A percentile compares a stretch with the other conserved stretches of the same genome.
phyloP scores from a whole-genome alignment of 2,888 invertebrate genomes.

The Lamellibrachia satsuma region DNA sequence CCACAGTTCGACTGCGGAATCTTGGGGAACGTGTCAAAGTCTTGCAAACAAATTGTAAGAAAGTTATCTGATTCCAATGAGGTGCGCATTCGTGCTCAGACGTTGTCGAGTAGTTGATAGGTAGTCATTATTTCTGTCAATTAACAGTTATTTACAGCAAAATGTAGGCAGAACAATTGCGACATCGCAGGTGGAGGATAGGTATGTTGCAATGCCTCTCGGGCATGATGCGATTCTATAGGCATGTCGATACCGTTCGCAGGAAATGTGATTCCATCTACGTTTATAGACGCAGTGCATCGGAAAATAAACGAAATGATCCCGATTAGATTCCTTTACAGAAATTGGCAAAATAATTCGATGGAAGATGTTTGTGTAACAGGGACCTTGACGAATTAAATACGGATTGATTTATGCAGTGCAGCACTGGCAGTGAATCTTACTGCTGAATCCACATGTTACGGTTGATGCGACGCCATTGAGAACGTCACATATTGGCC shows the following conservation, averaged over 20 bases:
- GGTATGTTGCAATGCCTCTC: not conserved
- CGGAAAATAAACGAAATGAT: conserved; percentile 18
- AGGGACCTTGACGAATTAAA: not conserved
- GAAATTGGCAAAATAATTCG: not conserved
- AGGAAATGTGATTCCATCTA: not conserved
- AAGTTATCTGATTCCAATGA: not conserved
- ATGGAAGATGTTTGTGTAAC: conserved; percentile 1
- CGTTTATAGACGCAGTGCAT: not conserved
- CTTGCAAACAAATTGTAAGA: not conserved
- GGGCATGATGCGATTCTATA: no score
- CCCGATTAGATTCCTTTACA: not conserved
- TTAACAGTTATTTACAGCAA: not conserved
- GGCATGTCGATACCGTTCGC: no score
- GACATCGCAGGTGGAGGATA: not conserved
- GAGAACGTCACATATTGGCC: no score
- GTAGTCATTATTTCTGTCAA: not conserved
- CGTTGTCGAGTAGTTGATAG: not conserved
- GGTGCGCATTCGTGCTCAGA: not conserved
- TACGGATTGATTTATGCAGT: not conserved
- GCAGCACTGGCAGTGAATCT: not conserved
- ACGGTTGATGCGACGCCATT: no score
- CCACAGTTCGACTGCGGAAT: conserved; percentile 19
- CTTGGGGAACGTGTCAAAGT: conserved; percentile 22
- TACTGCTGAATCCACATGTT: no score
- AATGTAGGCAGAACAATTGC: not conserved